These are phyloP conservation scores for Dorcus hopei DNA, from an alignment of 2,888 invertebrate species.

Conservation along the genomic window DNA sequence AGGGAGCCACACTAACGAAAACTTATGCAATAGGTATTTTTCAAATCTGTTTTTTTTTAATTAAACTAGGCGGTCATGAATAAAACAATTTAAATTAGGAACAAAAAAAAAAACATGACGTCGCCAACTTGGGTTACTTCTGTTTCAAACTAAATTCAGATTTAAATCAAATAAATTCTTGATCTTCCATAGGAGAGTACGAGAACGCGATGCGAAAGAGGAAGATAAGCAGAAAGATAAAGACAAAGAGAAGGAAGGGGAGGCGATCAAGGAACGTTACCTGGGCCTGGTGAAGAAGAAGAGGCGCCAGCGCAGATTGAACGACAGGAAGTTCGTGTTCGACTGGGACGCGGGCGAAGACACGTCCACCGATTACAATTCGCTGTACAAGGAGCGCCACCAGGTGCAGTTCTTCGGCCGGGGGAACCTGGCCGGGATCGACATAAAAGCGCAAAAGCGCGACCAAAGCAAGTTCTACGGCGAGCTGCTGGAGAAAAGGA, in stretches of 20 bases:
- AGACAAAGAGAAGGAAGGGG: constrained; percentile 89
- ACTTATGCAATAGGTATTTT: no score
- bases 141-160: no score
- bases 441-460: constrained; percentile 92
- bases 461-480: constrained; percentile 98
- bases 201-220: constrained; percentile 52
- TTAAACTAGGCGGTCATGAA: no score
- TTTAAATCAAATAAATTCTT: no score
- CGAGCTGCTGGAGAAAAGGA: constrained; percentile 86
- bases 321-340: constrained; percentile 99
- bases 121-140: no score
- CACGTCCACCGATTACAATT: constrained; percentile 96
- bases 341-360: constrained; percentile 99
- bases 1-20: no score
- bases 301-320: constrained; percentile 84
- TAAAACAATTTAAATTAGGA: no score
- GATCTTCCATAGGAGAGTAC: constrained; percentile 34
- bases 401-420: constrained; percentile 97
- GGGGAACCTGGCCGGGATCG: constrained; percentile 97
- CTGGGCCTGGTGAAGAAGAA: constrained; percentile 92
- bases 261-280: constrained; percentile 94
- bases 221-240: constrained; percentile 63
- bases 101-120: no score
- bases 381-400: constrained; percentile 93
- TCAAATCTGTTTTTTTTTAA: no score